phyloP scores from a whole-genome alignment of 1,140 invertebrate genomes.

The Probaryconus sp. region DNA sequence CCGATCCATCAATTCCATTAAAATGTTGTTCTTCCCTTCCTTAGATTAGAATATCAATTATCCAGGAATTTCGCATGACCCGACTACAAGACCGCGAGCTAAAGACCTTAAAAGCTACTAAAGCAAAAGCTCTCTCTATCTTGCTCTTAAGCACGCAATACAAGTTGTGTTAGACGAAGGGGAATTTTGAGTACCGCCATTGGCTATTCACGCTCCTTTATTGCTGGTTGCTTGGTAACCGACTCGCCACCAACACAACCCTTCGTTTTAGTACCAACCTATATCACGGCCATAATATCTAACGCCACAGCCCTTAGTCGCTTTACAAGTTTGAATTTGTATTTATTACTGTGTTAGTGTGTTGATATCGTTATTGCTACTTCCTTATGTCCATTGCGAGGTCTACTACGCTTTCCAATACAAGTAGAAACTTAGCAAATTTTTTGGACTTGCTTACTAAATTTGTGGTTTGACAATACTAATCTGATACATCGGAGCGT shows the following conservation, averaged over 20 bases:
- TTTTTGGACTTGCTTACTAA: no score
- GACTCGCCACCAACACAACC: slow-evolving; percentile 68
- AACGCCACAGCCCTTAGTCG: slow-evolving; percentile 58
- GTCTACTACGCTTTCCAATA: no score
- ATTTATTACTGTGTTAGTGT: slow-evolving; percentile 44
- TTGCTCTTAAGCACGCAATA: slow-evolving; percentile 74
- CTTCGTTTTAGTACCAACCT: slow-evolving; percentile 66
- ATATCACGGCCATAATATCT: slow-evolving; percentile 61
- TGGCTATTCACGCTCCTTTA: slow-evolving; percentile 77
- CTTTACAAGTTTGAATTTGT: slow-evolving; percentile 44
- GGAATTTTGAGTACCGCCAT: slow-evolving; percentile 76
- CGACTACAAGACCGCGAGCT: slow-evolving; percentile 61
- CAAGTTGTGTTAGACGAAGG: slow-evolving; percentile 76
- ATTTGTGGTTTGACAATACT: no score
- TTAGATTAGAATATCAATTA: slow-evolving; percentile 76
- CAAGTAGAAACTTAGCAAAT: no score
- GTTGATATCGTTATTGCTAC: slow-evolving; percentile 32
- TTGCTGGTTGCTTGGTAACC: slow-evolving; percentile 77
- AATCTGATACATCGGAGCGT: no score
- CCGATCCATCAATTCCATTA: slow-evolving; percentile 14
- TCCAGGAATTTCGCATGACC: slow-evolving; percentile 59
- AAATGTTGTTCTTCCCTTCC: slow-evolving; percentile 29
- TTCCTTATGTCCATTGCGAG: slow-evolving; percentile 31
- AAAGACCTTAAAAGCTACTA: slow-evolving; percentile 78
- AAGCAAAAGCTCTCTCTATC: slow-evolving; percentile 74